Conservation (phyloP, 2,113 vertebrate species). For the Pogona vitticeps region DNA sequence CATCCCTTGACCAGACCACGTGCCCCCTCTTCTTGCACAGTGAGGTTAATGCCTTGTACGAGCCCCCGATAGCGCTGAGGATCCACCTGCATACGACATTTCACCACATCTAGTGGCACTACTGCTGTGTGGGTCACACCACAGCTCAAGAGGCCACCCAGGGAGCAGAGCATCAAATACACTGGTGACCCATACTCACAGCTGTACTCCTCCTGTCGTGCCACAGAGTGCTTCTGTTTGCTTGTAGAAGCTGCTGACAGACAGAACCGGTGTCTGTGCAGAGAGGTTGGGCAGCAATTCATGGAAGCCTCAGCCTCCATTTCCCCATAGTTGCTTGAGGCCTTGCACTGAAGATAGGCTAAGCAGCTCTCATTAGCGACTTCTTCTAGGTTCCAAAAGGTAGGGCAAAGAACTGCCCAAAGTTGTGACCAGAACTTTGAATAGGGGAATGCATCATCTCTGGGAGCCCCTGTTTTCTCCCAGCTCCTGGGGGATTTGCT, state of each 20-base stretch:
- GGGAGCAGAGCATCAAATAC: constrained; percentile 41
- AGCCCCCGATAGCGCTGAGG: constrained; percentile 37
- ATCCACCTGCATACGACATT: constrained; percentile 53
- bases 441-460: background rate
- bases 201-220: background rate
- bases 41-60: constrained; percentile 44
- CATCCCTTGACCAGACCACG: constrained; percentile 50
- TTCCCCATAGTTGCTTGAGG: background rate
- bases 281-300: background rate
- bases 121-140: constrained; percentile 27
- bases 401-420: background rate
- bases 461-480: background rate
- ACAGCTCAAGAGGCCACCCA: constrained; percentile 47
- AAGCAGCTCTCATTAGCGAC: background rate
- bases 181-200: background rate
- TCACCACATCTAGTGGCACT: constrained; percentile 45
- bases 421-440: background rate
- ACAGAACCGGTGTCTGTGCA: background rate
- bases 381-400: background rate
- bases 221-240: background rate
- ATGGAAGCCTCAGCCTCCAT: background rate
- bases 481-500: background rate
- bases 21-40: constrained; percentile 36
- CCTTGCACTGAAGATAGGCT: background rate
- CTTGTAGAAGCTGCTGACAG: constrained; percentile 13